These are phyloP conservation scores for Lobophora halterata DNA, from an alignment of 2,888 invertebrate genomes.

Conservation along the genomic window DNA sequence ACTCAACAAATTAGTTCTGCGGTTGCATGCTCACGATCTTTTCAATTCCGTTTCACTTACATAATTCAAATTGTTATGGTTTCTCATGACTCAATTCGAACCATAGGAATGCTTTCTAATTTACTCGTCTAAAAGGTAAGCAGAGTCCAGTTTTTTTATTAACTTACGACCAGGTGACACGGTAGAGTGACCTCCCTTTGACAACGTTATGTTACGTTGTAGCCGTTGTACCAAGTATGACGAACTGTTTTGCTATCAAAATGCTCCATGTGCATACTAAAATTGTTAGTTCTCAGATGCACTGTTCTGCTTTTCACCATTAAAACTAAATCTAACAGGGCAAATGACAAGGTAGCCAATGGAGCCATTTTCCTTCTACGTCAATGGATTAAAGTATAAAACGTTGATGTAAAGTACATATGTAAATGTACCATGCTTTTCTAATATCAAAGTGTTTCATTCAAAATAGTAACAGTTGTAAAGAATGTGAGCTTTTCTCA, in stretches of 20 bases:
- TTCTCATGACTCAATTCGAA: constrained; percentile 30
- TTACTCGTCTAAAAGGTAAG: constrained; percentile 24
- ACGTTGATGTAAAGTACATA: too few relatives aligned
- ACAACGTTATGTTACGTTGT: too few relatives aligned
- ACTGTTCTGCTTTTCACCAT: too few relatives aligned
- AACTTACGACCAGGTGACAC: constrained; percentile 18
- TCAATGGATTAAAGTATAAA: too few relatives aligned
- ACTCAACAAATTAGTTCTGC: constrained; percentile 49
- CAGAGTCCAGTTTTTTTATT: constrained; percentile 17
- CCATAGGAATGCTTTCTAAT: constrained; percentile 28
- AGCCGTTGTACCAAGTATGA: constrained; percentile 23
- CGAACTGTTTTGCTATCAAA: constrained; percentile 16
- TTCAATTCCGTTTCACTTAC: constrained; percentile 47
- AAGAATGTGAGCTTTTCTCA: constrained; percentile 18
- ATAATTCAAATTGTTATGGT: constrained; percentile 31
- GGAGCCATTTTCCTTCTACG: too few relatives aligned
- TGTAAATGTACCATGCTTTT: too few relatives aligned
- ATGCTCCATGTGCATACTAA: constrained; percentile 7
- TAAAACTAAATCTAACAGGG: too few relatives aligned
- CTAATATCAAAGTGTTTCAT: too few relatives aligned
- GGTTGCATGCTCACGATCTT: constrained; percentile 41
- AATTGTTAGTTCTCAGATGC: too few relatives aligned
- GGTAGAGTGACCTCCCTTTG: constrained; percentile 30
- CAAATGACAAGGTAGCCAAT: too few relatives aligned
- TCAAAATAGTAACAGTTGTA: constrained; percentile 7